Evolutionary conservation across 2,888 invertebrate genomes (phyloP).

Genomic region (Ectemnius lituratus): DNA sequence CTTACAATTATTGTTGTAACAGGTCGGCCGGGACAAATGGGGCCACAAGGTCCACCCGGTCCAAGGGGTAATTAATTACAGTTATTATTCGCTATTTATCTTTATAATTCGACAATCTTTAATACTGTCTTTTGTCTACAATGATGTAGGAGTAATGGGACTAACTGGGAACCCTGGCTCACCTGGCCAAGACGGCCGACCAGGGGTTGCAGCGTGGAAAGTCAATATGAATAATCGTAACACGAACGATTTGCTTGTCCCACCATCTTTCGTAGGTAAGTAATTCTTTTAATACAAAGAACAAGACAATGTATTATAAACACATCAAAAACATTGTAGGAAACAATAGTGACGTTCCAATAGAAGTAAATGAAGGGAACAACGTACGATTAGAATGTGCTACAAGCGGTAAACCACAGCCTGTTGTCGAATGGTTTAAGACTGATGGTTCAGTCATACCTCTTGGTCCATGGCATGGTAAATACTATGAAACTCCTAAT

Average conservation of each 20-base stretch:
- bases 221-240: slow-evolving; percentile 80
- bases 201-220: slow-evolving; percentile 89
- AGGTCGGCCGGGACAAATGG: slow-evolving; percentile 85
- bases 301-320: slow-evolving; percentile 1
- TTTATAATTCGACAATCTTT: slow-evolving; percentile 16
- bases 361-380: slow-evolving; percentile 89
- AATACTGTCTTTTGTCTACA: slow-evolving; percentile 18
- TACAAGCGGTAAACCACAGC: slow-evolving; percentile 87
- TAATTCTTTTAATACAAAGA: background rate
- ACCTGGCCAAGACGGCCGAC: slow-evolving; percentile 81
- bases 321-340: slow-evolving; percentile 21
- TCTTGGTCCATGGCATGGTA: slow-evolving; percentile 84
- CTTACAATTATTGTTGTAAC: slow-evolving; percentile 18
- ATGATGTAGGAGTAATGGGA: slow-evolving; percentile 80
- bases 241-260: slow-evolving; percentile 86
- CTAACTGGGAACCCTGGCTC: slow-evolving; percentile 84
- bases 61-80: slow-evolving; percentile 72
- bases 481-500: background rate
- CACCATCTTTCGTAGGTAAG: slow-evolving; percentile 90
- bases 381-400: slow-evolving; percentile 90
- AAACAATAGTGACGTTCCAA: slow-evolving; percentile 72
- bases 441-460: slow-evolving; percentile 83
- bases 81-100: background rate
- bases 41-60: slow-evolving; percentile 86
- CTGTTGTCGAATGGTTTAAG: slow-evolving; percentile 88